Conservation (phyloP, 2,113 vertebrate genomes). For the Sceloporus tristichus region DNA sequence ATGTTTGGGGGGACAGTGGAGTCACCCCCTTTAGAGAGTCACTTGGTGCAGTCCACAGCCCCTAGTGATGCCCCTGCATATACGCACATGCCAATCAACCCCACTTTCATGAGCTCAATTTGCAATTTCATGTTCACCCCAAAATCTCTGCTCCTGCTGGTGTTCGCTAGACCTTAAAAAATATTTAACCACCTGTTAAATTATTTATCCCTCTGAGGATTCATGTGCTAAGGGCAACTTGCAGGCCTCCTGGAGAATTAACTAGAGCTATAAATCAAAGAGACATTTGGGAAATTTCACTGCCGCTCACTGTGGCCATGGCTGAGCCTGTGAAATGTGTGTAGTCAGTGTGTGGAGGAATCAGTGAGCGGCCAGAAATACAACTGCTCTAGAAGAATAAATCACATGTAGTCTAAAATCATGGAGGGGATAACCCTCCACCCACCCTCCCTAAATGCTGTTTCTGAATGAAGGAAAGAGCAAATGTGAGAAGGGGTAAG, state of each 20-base stretch:
- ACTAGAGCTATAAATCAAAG: constrained; percentile 84
- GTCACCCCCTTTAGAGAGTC: too few species aligned
- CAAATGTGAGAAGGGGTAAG: too few species aligned
- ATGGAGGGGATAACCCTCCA: neutral
- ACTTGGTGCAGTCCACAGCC: too few species aligned
- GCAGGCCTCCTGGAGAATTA: constrained; percentile 77
- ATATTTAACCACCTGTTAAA: constrained; percentile 81
- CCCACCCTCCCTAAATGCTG: neutral
- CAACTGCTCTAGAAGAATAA: constrained; percentile 24
- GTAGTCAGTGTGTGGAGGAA: constrained; percentile 10
- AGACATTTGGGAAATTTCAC: constrained; percentile 75
- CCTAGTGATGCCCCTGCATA: too few species aligned
- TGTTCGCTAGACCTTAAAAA: constrained; percentile 73
- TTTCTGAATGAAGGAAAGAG: neutral
- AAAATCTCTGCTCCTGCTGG: constrained; percentile 14
- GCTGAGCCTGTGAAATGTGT: constrained; percentile 62
- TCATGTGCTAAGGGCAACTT: constrained; percentile 67
- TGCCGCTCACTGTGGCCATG: constrained; percentile 22
- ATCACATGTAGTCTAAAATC: neutral
- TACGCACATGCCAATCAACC: too few species aligned
- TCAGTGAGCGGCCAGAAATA: neutral
- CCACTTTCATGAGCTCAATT: neutral
- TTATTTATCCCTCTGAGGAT: constrained; percentile 79
- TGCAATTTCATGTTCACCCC: constrained; percentile 21
- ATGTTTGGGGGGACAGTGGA: too few species aligned